These are phyloP conservation scores for Scomber japonicus DNA, from an alignment of 2,113 vertebrate species.

Conservation along the genomic window DNA sequence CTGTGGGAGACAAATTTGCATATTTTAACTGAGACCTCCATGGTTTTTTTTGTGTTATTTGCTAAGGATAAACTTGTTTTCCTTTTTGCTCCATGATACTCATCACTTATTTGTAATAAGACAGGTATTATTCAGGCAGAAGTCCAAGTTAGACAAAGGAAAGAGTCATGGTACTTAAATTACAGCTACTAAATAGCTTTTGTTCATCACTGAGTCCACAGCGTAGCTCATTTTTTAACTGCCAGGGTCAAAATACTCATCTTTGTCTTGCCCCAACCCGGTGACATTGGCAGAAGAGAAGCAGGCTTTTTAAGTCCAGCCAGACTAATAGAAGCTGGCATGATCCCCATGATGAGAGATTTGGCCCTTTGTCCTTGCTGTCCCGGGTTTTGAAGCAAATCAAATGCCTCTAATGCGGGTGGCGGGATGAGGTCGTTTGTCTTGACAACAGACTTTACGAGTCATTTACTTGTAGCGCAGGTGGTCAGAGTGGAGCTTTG, in stretches of 20 bases:
- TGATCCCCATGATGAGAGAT: slow-evolving; percentile 48
- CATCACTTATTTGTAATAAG: slow-evolving; percentile 1
- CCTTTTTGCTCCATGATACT: not conserved
- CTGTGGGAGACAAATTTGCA: not conserved
- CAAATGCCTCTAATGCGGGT: slow-evolving; percentile 19
- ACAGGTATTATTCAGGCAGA: slow-evolving; percentile 12
- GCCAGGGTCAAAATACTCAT: slow-evolving; percentile 49
- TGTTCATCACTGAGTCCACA: slow-evolving; percentile 16
- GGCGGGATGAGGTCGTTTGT: slow-evolving; percentile 48
- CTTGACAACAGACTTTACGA: slow-evolving; percentile 37
- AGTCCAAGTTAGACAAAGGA: slow-evolving; percentile 22
- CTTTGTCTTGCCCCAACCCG: slow-evolving; percentile 29
- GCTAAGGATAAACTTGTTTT: not conserved
- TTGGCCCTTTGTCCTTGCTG: slow-evolving; percentile 63
- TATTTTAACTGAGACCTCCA: slow-evolving; percentile 21
- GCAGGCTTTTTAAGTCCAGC: slow-evolving; percentile 54
- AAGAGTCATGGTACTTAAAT: slow-evolving; percentile 1
- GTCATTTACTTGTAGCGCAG: slow-evolving; percentile 17
- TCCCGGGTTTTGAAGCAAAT: slow-evolving; percentile 45
- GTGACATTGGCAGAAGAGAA: slow-evolving; percentile 44
- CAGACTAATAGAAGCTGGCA: slow-evolving; percentile 66
- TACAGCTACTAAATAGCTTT: slow-evolving; percentile 22
- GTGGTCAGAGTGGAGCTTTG: slow-evolving; percentile 24
- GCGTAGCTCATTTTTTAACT: slow-evolving; percentile 38
- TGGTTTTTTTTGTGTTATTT: not conserved